Conservation (phyloP, 1,140 invertebrate species). For the Cotesia glomerata region DNA sequence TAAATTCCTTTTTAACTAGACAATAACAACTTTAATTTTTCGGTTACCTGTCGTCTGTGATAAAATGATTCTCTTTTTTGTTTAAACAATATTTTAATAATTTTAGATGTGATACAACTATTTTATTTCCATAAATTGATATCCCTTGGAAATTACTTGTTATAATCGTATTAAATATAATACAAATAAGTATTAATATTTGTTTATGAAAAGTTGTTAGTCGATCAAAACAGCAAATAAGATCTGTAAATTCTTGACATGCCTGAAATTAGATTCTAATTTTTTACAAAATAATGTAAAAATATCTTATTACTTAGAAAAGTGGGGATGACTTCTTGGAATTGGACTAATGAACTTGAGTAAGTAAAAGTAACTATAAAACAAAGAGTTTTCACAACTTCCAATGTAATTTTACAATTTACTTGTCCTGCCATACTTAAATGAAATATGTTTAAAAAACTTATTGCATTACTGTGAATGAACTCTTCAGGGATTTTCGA, state of each 20-base stretch:
- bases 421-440: constrained; percentile 30
- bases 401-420: constrained; percentile 27
- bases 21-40: not conserved
- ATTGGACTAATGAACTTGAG: constrained; percentile 33
- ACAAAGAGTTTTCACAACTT: constrained; percentile 40
- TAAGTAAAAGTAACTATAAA: constrained; percentile 31
- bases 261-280: not conserved
- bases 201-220: constrained; percentile 40
- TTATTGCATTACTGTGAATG: constrained; percentile 34
- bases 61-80: constrained; percentile 39
- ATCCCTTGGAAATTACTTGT: constrained; percentile 25
- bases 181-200: constrained; percentile 41
- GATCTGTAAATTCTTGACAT: constrained; percentile 38
- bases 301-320: constrained; percentile 38
- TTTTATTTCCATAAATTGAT: constrained; percentile 31
- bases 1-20: not conserved
- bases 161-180: constrained; percentile 36
- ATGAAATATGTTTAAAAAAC: constrained; percentile 41
- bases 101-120: constrained; percentile 30
- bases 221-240: constrained; percentile 31
- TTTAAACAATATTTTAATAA: constrained; percentile 37
- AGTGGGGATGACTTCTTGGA: constrained; percentile 28
- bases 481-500: constrained; percentile 46
- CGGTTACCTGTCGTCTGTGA: constrained; percentile 46
- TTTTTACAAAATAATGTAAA: constrained; percentile 8